Percentiles rank a stretch among this genome's conserved stretches.
Conservation (phyloP, 2,888 invertebrate genomes). For the Orthosia gracilis region DNA sequence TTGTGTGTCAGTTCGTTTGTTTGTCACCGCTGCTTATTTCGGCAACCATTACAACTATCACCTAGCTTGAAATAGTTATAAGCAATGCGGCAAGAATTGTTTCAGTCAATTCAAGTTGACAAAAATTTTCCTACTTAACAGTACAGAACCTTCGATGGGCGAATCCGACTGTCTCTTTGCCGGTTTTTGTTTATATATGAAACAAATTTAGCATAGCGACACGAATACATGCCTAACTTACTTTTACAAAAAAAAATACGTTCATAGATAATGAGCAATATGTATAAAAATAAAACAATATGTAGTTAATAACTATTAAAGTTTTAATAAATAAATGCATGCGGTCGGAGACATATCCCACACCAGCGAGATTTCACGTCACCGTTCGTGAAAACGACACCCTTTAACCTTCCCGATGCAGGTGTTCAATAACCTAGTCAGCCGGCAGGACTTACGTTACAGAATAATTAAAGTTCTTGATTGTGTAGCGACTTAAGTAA, state of each 20-base stretch:
- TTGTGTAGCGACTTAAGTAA: background rate
- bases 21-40: background rate
- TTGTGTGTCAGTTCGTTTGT: background rate
- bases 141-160: too few species aligned
- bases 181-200: too few species aligned
- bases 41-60: background rate
- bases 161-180: too few species aligned
- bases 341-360: background rate
- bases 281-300: too few species aligned
- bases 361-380: background rate
- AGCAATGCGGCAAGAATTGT: too few species aligned
- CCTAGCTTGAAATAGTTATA: too few species aligned
- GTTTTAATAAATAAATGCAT: background rate
- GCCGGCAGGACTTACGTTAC: background rate
- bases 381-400: background rate
- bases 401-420: background rate
- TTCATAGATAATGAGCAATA: too few species aligned
- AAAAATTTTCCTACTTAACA: too few species aligned
- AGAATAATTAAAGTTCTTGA: constrained; percentile 2
- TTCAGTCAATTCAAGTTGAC: too few species aligned
- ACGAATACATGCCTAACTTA: too few species aligned
- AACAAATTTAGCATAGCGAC: too few species aligned
- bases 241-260: too few species aligned
- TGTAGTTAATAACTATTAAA: background rate
- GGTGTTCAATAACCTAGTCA: background rate